Evolutionary conservation across 2,113 vertebrate species (phyloP).

Genomic region (Tympanuchus pallidicinctus): DNA sequence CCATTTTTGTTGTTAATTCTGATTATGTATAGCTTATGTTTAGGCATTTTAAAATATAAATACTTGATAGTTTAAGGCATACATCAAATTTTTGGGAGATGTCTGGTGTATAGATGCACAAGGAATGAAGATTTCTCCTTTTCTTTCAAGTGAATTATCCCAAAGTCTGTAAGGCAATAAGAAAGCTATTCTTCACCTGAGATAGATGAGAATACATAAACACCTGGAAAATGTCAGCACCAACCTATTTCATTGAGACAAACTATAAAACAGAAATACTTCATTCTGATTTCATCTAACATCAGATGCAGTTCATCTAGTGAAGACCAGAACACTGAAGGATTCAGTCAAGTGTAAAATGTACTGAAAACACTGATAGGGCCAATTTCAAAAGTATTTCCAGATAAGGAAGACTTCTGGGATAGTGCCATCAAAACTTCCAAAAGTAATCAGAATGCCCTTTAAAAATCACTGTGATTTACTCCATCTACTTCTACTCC

Average conservation of each 20-base stretch:
- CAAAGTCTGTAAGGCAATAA: background rate
- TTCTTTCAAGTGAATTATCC: background rate
- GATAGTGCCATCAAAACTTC: background rate
- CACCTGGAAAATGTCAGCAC: background rate
- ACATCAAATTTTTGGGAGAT: background rate
- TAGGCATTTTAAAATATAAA: background rate
- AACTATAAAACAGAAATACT: background rate
- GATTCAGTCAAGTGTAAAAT: background rate
- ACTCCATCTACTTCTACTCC: background rate
- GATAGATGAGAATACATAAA: background rate
- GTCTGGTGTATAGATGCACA: background rate
- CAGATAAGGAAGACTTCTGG: background rate
- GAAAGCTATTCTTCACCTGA: background rate
- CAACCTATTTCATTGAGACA: background rate
- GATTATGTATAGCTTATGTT: background rate
- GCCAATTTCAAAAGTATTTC: background rate
- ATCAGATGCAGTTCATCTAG: background rate
- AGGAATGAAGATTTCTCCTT: background rate
- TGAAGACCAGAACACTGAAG: background rate
- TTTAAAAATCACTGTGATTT: fast-evolving
- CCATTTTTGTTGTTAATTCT: background rate
- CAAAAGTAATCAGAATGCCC: background rate
- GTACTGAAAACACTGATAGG: background rate
- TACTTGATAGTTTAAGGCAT: background rate
- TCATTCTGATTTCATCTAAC: background rate